A percentile compares a stretch with the other conserved stretches of the same genome.
Conservation (phyloP, 2,888 invertebrate genomes). For the Andrena bucephala region DNA sequence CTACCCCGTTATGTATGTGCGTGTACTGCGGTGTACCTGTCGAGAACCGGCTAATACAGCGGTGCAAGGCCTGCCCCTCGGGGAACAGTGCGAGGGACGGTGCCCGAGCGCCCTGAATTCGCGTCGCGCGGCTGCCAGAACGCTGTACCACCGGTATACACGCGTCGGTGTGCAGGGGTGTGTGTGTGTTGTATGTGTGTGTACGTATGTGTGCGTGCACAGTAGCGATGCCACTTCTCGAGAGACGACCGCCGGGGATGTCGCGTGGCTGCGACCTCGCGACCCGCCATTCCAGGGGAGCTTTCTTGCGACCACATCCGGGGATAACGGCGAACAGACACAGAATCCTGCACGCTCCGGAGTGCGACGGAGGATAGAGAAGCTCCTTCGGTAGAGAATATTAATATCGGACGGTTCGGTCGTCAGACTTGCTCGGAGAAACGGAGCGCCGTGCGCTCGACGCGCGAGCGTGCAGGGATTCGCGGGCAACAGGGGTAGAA, state of each 20-base stretch:
- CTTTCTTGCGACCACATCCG: neutral
- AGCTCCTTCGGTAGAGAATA: neutral
- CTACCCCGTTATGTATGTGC: constrained; percentile 2
- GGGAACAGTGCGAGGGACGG: constrained; percentile 54
- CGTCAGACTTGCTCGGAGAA: neutral
- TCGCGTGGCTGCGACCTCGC: constrained; percentile 4
- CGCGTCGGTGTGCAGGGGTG: constrained; percentile 52
- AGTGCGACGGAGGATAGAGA: neutral
- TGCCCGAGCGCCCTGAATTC: constrained; percentile 25
- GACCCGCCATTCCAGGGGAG: constrained; percentile 1
- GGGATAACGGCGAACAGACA: neutral
- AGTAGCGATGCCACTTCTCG: constrained; percentile 50
- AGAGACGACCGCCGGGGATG: constrained; percentile 14
- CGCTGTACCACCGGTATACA: constrained; percentile 24
- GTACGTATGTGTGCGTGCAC: constrained; percentile 69
- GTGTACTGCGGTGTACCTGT: constrained; percentile 42
- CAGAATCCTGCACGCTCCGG: constrained; percentile 26
- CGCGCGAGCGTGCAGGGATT: constrained; percentile 33
- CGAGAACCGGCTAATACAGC: constrained; percentile 45
- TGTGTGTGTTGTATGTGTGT: constrained; percentile 61
- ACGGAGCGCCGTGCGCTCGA: neutral
- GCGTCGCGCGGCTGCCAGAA: constrained; percentile 10
- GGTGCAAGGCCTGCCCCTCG: constrained; percentile 64
- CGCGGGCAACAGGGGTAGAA: neutral
- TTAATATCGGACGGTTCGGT: neutral